Evolutionary conservation across 2,113 vertebrate genomes (phyloP), one percentile per base, ranked within the genome.

Genomic region (Acinonyx jubatus): DNA sequence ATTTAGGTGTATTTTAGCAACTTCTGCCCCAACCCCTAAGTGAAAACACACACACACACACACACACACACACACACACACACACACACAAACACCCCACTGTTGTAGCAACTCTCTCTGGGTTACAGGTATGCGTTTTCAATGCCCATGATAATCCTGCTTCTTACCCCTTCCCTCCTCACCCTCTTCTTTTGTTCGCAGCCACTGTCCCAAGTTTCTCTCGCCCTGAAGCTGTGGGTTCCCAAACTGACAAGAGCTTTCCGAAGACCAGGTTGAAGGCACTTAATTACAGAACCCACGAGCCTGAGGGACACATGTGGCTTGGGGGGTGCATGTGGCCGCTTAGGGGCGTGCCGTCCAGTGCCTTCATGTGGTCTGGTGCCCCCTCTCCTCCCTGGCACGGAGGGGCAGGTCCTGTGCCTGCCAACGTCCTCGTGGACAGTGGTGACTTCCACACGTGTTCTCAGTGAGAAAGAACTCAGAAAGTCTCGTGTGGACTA

Each of bases 141-240:
- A 13, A 2, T 23, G 15, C 15, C 25, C 10, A 1, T 41, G 23
- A 4, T 33, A 23, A 12, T 25, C 2, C 27, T 19, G 0, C 27
- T 50, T 69, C 81, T 66, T 66, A 8, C 29, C 31, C 61, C 14
- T 21, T 52, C 7, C 12, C 19, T 25, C 52, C 16, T 45, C 3
- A 2, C 9, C 18, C 18, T 85, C 86, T 36, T 57, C 15, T n/a
- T 69, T 31, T 29, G 63, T 33, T 65, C 14, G 13, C 4, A 4
- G 55, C 9, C 19, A 9, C 52, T 21, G 16, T 71, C 79, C 79
- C 68, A 36, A 13, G n/a, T 27, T 41, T 63, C 50, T 16, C 10
- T 85, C 38, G 23, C 21, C 52, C 19, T 66, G n/a, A 2, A 27
- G n/a, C 31, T 21, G 33, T 45, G 50, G 73, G 29, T 52, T 68